Base-by-base conservation (phyloP, 1,140 invertebrate genomes). In the Saccostrea echinata region DNA sequence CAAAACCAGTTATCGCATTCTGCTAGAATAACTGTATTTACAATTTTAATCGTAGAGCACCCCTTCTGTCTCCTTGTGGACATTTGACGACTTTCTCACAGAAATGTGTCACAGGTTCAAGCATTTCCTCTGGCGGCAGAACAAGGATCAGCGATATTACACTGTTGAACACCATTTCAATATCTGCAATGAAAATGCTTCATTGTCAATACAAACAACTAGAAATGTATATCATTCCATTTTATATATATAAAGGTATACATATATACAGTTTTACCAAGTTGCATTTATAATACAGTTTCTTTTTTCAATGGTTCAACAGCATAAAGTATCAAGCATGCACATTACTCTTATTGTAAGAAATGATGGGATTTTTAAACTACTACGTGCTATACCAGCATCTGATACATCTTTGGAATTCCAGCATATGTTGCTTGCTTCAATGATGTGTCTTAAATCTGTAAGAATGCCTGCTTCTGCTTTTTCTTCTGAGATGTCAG, bases 41-140 rank as follows among this genome's bases (percentile, higher is more conserved):
- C 96, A 98, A 97, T 96, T 97, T 97, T 21, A 99, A 94, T 91
- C 97, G 97, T 64, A 98, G 96, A 86, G 97, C 95, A 84, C 97
- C 97, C 86, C 98, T 95, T 94, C 98, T 98, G 87, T 97, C 96
- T 51, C 97, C 92, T 76, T 90, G 97, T 3, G 97, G 97, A 2
- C 97, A 97, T 96, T 98, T 98, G n/a, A 97, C 97, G 88, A 99
- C 95, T 95, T 98, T 98, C 94, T 99, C 97, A 95, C 98, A 98
- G 94, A 99, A 99, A 80, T 97, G 97, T 84, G 98, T 94, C 88
- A 99, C 97, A 89, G 99, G 96, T 93, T 97, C 97, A 95, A 98
- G 97, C n/a, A 97, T 97, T 88, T 97, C 96, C 92, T 98, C 97
- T 68, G 97, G 96, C 18, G 97, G 97, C 86, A 98, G 97, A 90